Base-by-base conservation (phyloP, 2,888 invertebrate genomes). In the Lamproptera curius region DNA sequence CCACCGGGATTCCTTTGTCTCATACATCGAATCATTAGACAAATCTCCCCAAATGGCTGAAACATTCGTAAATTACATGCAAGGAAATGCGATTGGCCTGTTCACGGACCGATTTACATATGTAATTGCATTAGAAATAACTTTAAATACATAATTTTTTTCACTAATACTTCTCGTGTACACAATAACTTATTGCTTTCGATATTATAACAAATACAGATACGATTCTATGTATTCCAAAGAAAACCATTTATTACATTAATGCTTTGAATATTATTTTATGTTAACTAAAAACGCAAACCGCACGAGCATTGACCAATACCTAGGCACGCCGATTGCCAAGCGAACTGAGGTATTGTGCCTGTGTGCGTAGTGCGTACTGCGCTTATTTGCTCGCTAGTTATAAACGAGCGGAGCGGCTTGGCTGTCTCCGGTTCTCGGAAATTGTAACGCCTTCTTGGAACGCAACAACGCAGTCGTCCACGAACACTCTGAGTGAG, bases 371-470 rank as follows among this genome's bases (percentile, higher is more conserved):
- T 73, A 70, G 67, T 74, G 75, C 20, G 79, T 80, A 76, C 66
- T 67, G 70, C 73, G 73, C 67, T 76, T 80, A 80, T 81, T 81
- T 80, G 76, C 76, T 75, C 65, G 71, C 65, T 73, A 72, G 73
- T 73, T 77, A 73, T 67, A 73, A 73, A 73, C 71, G 72, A 75
- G 68, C 67, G 62, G 70, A 76, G 73, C 74, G 73, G 76, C 70
- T 82, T 71, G 76, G 76, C 79, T 84, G 85, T 84, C 84, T 77
- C 76, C 73, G 71, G 67, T 88, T 87, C 84, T 86, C 70, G 74
- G 86, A 88, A 88, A 82, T 78, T 83, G 80, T 86, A 84, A 86
- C 82, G 86, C 85, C 85, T 88, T 88, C 88, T 86, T 70, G 70
- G 88, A 86, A 87, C 76, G 75, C 71, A 79, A 75, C 70, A 74